Evolutionary conservation across 2,888 invertebrate species (phyloP).

Genomic region (Margaritifera margaritifera): DNA sequence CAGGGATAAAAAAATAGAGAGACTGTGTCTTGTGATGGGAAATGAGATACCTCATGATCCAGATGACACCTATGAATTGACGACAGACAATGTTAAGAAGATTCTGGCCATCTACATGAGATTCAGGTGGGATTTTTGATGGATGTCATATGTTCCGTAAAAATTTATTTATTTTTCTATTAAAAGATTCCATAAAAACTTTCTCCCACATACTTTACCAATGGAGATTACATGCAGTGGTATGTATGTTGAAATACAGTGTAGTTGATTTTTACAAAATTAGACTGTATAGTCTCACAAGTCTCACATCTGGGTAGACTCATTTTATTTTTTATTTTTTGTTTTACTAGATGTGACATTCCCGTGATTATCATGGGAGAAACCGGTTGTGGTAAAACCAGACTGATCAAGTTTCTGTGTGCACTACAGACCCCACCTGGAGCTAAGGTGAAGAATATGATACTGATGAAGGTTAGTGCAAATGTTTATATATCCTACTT

Average conservation of each 20-base stretch:
- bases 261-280: not conserved
- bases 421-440: slow-evolving; percentile 59
- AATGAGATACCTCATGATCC: slow-evolving; percentile 55
- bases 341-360: slow-evolving; percentile 60
- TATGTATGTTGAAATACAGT: not conserved
- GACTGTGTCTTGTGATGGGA: slow-evolving; percentile 62
- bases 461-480: slow-evolving; percentile 50
- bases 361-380: slow-evolving; percentile 72
- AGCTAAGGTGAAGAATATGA: slow-evolving; percentile 44
- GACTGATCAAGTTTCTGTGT: slow-evolving; percentile 68
- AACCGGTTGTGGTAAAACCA: slow-evolving; percentile 71
- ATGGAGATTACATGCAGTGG: no score
- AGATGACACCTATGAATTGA: slow-evolving; percentile 66
- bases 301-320: not conserved
- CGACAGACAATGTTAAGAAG: slow-evolving; percentile 70
- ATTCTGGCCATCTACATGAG: slow-evolving; percentile 71
- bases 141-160: not conserved
- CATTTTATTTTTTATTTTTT: not conserved
- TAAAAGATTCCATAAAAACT: no score
- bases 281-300: not conserved
- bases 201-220: no score
- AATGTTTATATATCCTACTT: no score
- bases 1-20: slow-evolving; percentile 50
- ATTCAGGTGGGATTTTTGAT: slow-evolving; percentile 51
- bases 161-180: no score